A percentile compares a stretch with the other conserved stretches of the same genome.
phyloP scores from a whole-genome alignment of 1,140 invertebrate genomes.

The Nymphalis io region DNA sequence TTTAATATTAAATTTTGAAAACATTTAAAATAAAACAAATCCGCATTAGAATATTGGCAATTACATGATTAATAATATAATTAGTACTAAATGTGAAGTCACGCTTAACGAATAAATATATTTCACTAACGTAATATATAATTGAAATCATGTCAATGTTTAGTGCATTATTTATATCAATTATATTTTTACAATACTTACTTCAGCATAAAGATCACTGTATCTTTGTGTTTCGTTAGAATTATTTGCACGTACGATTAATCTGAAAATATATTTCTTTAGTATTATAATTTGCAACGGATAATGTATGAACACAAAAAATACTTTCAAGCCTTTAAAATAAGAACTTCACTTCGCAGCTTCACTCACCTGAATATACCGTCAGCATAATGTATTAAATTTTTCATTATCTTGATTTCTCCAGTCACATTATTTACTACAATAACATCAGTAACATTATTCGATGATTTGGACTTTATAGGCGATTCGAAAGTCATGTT shows the following conservation, averaged over 20 bases:
- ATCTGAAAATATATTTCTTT: constrained; percentile 56
- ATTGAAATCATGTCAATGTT: too few species aligned
- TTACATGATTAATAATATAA: too few species aligned
- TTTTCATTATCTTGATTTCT: constrained; percentile 85
- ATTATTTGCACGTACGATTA: constrained; percentile 85
- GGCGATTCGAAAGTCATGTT: constrained; percentile 85
- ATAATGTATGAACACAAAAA: background rate
- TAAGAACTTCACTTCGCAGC: too few species aligned
- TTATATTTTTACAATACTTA: constrained; percentile 43
- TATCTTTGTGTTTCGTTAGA: constrained; percentile 75
- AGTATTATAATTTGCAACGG: too few species aligned
- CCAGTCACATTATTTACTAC: constrained; percentile 84
- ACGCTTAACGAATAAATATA: too few species aligned
- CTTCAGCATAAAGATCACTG: constrained; percentile 81
- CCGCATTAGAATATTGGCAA: too few species aligned
- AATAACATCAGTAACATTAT: constrained; percentile 80
- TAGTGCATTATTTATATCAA: too few species aligned
- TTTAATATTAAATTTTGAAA: too few species aligned
- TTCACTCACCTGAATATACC: constrained; percentile 82
- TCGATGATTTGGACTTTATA: constrained; percentile 80
- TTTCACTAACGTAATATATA: too few species aligned
- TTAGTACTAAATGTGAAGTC: too few species aligned
- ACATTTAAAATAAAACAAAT: too few species aligned
- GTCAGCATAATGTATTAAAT: constrained; percentile 86
- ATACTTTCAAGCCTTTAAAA: background rate